phyloP scores from a whole-genome alignment of 2,888 invertebrate species.

The Drosophila stalkeri region DNA sequence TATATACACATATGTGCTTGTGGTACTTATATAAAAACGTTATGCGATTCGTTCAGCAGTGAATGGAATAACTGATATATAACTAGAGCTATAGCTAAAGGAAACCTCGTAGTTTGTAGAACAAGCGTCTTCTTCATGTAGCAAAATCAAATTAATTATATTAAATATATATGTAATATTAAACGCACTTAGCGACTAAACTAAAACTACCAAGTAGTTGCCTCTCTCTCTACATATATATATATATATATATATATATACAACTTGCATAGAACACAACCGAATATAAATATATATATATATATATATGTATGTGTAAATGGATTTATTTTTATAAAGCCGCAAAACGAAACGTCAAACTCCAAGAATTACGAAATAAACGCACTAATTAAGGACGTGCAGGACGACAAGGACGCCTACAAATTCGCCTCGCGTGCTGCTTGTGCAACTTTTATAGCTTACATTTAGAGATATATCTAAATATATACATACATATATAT shows the following conservation, averaged over 20 bases:
- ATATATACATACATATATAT: slow-evolving; percentile 24
- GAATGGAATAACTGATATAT: slow-evolving; percentile 46
- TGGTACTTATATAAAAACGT: slow-evolving; percentile 56
- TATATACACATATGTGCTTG: slow-evolving; percentile 22
- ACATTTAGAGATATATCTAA: slow-evolving; percentile 33
- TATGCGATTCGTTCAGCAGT: slow-evolving; percentile 61
- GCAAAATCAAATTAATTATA: slow-evolving; percentile 46
- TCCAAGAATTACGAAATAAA: slow-evolving; percentile 37
- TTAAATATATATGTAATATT: slow-evolving; percentile 40
- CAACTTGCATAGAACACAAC: slow-evolving; percentile 66
- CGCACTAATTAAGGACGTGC: slow-evolving; percentile 62
- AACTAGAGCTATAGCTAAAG: slow-evolving; percentile 69
- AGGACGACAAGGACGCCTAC: slow-evolving; percentile 36
- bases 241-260: slow-evolving; percentile 22
- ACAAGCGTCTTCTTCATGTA: slow-evolving; percentile 56
- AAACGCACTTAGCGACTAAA: slow-evolving; percentile 69
- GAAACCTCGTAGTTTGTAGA: slow-evolving; percentile 78
- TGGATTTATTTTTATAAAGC: slow-evolving; percentile 77
- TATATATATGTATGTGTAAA: slow-evolving; percentile 45
- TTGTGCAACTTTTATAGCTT: slow-evolving; percentile 52
- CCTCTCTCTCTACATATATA: slow-evolving; percentile 62
- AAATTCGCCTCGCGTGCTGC: slow-evolving; percentile 55
- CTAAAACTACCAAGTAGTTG: slow-evolving; percentile 76
- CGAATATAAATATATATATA: slow-evolving; percentile 48
- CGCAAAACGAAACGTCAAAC: slow-evolving; percentile 49